Percentiles rank a stretch among this genome's conserved stretches.
These are phyloP conservation scores for Melanostoma scalare DNA, from an alignment of 2,888 invertebrate genomes.

Conservation along the genomic window DNA sequence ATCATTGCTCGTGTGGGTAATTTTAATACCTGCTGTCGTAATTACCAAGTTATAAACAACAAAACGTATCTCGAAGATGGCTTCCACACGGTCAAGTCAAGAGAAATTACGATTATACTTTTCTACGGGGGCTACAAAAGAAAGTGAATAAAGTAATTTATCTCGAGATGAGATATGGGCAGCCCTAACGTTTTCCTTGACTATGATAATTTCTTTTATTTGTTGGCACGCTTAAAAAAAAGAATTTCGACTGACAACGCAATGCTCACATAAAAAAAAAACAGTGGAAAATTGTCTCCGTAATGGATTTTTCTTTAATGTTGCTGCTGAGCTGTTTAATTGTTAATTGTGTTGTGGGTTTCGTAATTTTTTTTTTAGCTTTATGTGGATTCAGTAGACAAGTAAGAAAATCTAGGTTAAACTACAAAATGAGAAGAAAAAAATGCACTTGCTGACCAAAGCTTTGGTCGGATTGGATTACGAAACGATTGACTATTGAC, in stretches of 20 bases:
- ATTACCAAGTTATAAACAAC: slow-evolving; percentile 31
- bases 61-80: slow-evolving; percentile 20
- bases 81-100: slow-evolving; percentile 14
- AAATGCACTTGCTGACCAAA: background rate
- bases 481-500: slow-evolving; percentile 15
- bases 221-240: slow-evolving; percentile 3
- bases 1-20: slow-evolving; percentile 35
- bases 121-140: slow-evolving; percentile 24
- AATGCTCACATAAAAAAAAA: background rate
- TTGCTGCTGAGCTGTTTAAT: slow-evolving; percentile 7
- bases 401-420: slow-evolving; percentile 4
- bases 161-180: background rate
- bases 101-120: slow-evolving; percentile 21
- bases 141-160: slow-evolving; percentile 51
- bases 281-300: slow-evolving; percentile 28
- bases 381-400: slow-evolving; percentile 1
- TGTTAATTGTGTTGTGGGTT: slow-evolving; percentile 22
- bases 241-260: background rate
- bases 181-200: background rate
- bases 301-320: slow-evolving; percentile 30
- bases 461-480: slow-evolving; percentile 11
- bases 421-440: background rate
- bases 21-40: slow-evolving; percentile 32
- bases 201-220: no score
- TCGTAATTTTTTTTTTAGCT: slow-evolving; percentile 23